phyloP scores from a whole-genome alignment of 1,140 invertebrate species.

The Arctopsyche grandis region DNA sequence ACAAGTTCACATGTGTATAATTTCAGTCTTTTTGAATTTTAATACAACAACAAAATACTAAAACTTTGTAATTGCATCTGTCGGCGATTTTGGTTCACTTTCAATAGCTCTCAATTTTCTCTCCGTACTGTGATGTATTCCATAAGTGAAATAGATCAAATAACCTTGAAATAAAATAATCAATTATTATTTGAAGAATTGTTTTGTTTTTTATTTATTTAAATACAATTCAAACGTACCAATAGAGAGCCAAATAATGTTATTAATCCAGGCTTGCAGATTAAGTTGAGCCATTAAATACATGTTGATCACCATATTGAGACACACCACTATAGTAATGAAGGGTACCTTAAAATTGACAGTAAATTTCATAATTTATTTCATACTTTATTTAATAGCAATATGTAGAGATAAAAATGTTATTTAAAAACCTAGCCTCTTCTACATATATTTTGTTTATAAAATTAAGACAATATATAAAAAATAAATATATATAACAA shows the following conservation, averaged over 20 bases:
- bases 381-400: no score
- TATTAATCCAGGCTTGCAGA: conserved; percentile 76
- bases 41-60: no score
- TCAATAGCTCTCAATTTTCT: not conserved
- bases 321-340: conserved; percentile 75
- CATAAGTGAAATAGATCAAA: conserved; percentile 4
- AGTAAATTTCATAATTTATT: no score
- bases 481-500: no score
- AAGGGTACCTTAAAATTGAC: conserved; percentile 66
- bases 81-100: not conserved
- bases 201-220: conserved; percentile 54
- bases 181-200: conserved; percentile 61
- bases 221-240: conserved; percentile 64
- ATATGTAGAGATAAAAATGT: no score
- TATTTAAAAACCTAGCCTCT: no score
- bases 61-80: no score
- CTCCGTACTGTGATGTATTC: not conserved
- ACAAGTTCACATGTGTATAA: no score
- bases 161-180: conserved; percentile 14
- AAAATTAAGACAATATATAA: no score
- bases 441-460: no score
- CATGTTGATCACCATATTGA: conserved; percentile 78
- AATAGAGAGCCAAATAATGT: conserved; percentile 76
- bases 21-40: no score
- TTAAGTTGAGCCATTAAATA: conserved; percentile 78